phyloP scores from a whole-genome alignment of 35 echinoderm and acorn worm genomes.

The Hemicentrotus pulcherrimus region DNA sequence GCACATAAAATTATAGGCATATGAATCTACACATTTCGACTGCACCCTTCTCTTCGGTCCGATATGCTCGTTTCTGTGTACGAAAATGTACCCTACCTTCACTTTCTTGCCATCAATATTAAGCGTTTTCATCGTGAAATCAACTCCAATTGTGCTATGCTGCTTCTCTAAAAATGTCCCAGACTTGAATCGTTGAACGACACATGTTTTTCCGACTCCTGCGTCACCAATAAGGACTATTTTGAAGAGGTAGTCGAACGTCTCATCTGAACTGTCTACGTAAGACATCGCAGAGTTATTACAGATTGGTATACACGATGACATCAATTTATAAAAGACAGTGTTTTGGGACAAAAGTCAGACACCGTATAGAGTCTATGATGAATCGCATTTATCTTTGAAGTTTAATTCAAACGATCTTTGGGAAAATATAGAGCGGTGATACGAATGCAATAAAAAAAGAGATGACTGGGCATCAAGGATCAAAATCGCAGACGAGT shows the following conservation, averaged over 20 bases:
- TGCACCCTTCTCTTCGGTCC: background rate
- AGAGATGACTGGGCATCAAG: too few relatives aligned
- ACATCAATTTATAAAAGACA: background rate
- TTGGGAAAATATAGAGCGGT: too few relatives aligned
- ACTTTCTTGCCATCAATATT: conserved; percentile 92
- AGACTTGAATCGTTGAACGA: conserved; percentile 98
- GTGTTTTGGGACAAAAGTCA: background rate
- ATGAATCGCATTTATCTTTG: too few relatives aligned
- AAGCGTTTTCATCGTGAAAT: conserved; percentile 99
- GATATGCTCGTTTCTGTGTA: conserved; percentile 12
- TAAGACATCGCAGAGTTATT: conserved; percentile 40
- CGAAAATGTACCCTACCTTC: conserved; percentile 67
- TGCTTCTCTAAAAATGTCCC: conserved; percentile 97
- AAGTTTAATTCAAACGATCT: too few relatives aligned
- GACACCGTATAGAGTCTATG: background rate
- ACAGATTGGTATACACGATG: conserved; percentile 26
- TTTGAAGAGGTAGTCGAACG: conserved; percentile 98
- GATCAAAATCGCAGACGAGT: too few relatives aligned
- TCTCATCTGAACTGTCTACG: conserved; percentile 81
- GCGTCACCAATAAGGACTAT: conserved; percentile 99
- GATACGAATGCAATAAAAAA: too few relatives aligned
- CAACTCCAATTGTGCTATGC: conserved; percentile 97
- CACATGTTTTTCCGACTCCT: conserved; percentile 98
- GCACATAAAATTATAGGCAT: too few relatives aligned
- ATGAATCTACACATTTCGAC: background rate